These are phyloP conservation scores for Elgonia sp. DNA, from an alignment of 2,888 invertebrate species.

Conservation along the genomic window DNA sequence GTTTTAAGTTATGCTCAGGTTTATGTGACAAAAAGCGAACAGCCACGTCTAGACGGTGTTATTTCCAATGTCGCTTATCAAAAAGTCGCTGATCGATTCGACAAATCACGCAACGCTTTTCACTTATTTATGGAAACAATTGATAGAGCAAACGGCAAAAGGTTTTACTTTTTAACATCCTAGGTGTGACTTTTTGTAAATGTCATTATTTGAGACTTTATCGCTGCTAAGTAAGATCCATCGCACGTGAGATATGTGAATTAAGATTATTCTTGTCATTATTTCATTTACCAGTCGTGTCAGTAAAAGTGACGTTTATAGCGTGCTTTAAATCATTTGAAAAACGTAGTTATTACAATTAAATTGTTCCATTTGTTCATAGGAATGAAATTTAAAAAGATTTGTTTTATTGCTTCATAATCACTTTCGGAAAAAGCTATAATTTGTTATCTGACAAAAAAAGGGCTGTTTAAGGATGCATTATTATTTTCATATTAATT, in stretches of 20 bases:
- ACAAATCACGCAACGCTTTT: slow-evolving; percentile 25
- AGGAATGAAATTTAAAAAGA: no score
- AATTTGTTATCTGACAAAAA: no score
- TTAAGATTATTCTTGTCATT: slow-evolving; percentile 3
- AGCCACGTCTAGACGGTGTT: slow-evolving; percentile 18
- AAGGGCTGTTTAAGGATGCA: no score
- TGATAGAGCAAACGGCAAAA: slow-evolving; percentile 4
- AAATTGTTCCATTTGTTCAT: no score
- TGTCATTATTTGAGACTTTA: slow-evolving; percentile 17
- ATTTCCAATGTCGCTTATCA: slow-evolving; percentile 22
- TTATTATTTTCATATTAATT: no score
- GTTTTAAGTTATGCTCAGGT: neutral
- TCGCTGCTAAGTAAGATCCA: neutral
- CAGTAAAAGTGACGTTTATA: slow-evolving; percentile 8
- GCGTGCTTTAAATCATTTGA: neutral
- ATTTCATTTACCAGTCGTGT: slow-evolving; percentile 20
- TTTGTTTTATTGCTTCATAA: no score
- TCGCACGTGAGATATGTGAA: slow-evolving; percentile 9
- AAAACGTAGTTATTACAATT: no score
- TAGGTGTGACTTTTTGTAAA: slow-evolving; percentile 25
- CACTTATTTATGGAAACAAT: neutral
- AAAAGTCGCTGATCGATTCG: slow-evolving; percentile 25
- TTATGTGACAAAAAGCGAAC: slow-evolving; percentile 13
- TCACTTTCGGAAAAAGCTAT: no score
- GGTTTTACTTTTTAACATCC: slow-evolving; percentile 11